Evolutionary conservation across 92 coral and sea anemone species (phyloP), one percentile per base, ranked within the genome.

Genomic region (Paramuricea clavata): DNA sequence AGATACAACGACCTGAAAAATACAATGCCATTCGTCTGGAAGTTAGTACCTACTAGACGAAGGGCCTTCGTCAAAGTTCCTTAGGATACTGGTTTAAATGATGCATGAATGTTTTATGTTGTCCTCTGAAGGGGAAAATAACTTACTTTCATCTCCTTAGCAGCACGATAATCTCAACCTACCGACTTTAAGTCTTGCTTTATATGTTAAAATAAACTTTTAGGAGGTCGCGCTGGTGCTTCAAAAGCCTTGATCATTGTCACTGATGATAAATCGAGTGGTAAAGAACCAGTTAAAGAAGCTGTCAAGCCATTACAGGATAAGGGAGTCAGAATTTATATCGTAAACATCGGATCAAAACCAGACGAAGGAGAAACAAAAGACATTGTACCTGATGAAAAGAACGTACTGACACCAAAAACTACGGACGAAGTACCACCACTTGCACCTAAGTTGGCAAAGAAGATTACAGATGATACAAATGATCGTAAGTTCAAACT

Each of bases 291-390:
- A 61, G 54, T 87, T 42, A 81, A 83, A 30, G 79, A 82, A 26
- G 84, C 87, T 21, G 92, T 90, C 8, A 70, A 83, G 16, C 78
- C 68, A 64, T 79, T 93, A 76, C 78, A 73, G 5, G 88, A 82
- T 5, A 88, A 75, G 25, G 94, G 89, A 44, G 90, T 93, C 61
- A 82, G 81, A 83, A 88, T 93, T 12, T 77, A 91, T 32, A 89
- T 88, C 23, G 93, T 93, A 36, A 93, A 92, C 44, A 47, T 93
- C 25, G 94, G 97, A 52, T 35, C 83, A 44, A 86, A 83, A n/a
- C 87, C 84, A 0, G 93, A 87, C 60, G 69, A 82, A 41, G 52
- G 42, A 22, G 90, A 93, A 72, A 83, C 87, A 12, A 83, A 42
- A 72, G 49, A 86, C 17, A 64, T 81, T 33, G 88, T 90, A 5